phyloP scores from a whole-genome alignment of 2,888 invertebrate genomes.

The Melinaea marsaeus region DNA sequence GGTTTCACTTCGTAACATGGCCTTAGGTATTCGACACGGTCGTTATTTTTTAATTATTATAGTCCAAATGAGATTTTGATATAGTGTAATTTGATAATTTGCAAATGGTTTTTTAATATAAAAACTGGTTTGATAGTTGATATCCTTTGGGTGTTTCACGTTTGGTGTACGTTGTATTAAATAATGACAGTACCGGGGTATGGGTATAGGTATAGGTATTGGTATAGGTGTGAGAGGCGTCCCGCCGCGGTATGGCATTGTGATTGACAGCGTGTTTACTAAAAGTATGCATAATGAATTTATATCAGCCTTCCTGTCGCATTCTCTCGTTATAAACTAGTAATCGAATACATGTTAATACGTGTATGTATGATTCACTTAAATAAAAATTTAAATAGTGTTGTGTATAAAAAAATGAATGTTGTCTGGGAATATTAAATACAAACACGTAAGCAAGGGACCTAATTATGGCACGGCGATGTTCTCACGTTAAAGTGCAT shows the following conservation, averaged over 20 bases:
- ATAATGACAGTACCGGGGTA: constrained; percentile 37
- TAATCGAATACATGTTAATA: constrained; percentile 19
- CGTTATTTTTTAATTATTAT: constrained; percentile 64
- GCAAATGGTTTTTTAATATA: constrained; percentile 49
- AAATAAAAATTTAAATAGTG: neutral
- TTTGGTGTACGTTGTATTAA: constrained; percentile 15
- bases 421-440: constrained; percentile 11
- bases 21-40: constrained; percentile 73
- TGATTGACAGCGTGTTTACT: constrained; percentile 78
- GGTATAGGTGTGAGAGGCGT: constrained; percentile 61
- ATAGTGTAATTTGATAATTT: constrained; percentile 71
- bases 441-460: constrained; percentile 36
- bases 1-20: constrained; percentile 64
- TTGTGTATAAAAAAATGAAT: neutral
- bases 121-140: constrained; percentile 5
- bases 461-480: constrained; percentile 69
- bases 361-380: neutral
- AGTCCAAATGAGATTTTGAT: constrained; percentile 66
- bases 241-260: constrained; percentile 71
- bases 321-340: constrained; percentile 40
- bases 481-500: constrained; percentile 75
- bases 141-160: constrained; percentile 27
- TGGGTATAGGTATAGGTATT: constrained; percentile 3
- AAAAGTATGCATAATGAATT: constrained; percentile 79
- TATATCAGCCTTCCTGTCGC: constrained; percentile 68